Evolutionary conservation across 2,113 vertebrate genomes (phyloP).

Genomic region (Eonycteris spelaea): DNA sequence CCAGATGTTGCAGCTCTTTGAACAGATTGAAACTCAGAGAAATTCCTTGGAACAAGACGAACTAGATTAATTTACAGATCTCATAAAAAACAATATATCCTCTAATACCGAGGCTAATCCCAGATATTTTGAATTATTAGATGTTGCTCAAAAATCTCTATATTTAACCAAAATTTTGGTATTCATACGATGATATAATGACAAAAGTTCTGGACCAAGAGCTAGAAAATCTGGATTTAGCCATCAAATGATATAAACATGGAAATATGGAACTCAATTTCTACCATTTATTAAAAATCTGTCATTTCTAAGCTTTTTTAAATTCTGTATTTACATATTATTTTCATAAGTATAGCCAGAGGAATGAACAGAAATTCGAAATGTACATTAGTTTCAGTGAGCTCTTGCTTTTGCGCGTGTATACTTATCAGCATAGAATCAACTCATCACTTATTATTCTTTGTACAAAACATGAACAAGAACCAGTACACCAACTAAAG

Average conservation of each 20-base stretch:
- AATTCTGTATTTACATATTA: background rate
- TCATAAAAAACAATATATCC: background rate
- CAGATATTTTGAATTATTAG: background rate
- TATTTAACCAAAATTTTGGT: background rate
- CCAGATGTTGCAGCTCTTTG: background rate
- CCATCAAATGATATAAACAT: background rate
- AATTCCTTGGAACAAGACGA: background rate
- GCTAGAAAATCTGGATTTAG: background rate
- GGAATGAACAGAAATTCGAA: background rate
- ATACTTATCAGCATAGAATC: background rate
- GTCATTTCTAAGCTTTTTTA: background rate
- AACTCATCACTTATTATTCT: background rate
- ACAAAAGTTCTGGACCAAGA: background rate
- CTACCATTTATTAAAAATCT: background rate
- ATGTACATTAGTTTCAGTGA: background rate
- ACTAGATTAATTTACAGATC: background rate
- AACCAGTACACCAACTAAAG: background rate
- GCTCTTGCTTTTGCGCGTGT: background rate
- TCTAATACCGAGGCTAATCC: background rate
- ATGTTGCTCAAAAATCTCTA: background rate
- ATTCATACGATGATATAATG: background rate
- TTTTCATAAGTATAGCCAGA: background rate
- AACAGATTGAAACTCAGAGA: background rate
- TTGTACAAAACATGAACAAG: background rate
- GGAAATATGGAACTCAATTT: background rate